phyloP scores from a whole-genome alignment of 2,113 vertebrate species.

The Hippoglossus stenolepis region DNA sequence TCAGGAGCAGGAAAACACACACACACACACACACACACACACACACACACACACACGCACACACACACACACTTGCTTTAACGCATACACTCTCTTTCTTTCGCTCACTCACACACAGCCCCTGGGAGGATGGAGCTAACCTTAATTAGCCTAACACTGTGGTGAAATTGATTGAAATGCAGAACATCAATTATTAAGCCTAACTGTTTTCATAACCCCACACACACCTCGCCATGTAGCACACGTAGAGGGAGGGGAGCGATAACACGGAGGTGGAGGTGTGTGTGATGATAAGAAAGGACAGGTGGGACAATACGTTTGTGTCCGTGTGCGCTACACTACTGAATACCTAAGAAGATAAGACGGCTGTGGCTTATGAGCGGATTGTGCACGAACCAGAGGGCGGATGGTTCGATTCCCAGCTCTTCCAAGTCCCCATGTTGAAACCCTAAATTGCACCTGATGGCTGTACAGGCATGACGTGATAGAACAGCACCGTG shows the following conservation, averaged over 20 bases:
- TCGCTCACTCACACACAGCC: constrained; percentile 84
- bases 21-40: constrained; percentile 49
- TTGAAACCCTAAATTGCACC: too few relatives aligned
- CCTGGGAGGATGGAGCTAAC: constrained; percentile 91
- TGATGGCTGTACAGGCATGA: too few relatives aligned
- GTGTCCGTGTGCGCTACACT: not conserved
- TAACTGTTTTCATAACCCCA: constrained; percentile 82
- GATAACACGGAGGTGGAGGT: constrained; percentile 52
- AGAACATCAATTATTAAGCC: constrained; percentile 92
- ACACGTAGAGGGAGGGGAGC: constrained; percentile 71
- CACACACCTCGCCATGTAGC: constrained; percentile 77
- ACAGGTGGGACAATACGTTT: constrained; percentile 30
- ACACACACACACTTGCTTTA: constrained; percentile 55
- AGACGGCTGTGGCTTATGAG: too few relatives aligned
- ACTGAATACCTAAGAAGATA: too few relatives aligned
- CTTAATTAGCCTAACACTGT: constrained; percentile 97
- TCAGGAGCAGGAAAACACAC: constrained; percentile 69
- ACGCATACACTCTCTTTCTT: constrained; percentile 3
- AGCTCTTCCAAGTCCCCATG: too few relatives aligned
- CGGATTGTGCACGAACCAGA: too few relatives aligned
- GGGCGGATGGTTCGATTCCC: too few relatives aligned
- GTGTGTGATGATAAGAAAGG: constrained; percentile 54
- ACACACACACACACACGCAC: constrained; percentile 36
- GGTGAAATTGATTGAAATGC: constrained; percentile 91
- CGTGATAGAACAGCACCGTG: too few relatives aligned